Evolutionary conservation across 2,888 invertebrate genomes (phyloP).

Genomic region (Thera britannica): DNA sequence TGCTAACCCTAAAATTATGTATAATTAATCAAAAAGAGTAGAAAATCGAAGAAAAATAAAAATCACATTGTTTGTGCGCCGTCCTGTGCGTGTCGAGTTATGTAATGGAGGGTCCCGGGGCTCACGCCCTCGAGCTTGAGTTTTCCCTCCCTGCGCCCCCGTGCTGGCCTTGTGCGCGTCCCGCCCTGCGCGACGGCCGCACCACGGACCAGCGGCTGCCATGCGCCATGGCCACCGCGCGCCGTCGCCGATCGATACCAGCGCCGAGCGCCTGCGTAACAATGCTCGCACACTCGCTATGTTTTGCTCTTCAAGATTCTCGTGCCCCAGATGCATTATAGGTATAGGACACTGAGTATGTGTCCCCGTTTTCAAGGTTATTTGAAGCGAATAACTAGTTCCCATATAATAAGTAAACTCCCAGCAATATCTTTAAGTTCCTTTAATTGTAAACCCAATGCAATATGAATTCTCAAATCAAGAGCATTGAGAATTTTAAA

Average conservation of each 20-base stretch:
- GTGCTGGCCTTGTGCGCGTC: conserved; percentile 50
- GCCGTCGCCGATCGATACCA: conserved; percentile 47
- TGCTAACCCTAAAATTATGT: conserved; percentile 77
- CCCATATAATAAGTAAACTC: no score
- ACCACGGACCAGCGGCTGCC: conserved; percentile 28
- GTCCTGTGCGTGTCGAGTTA: conserved; percentile 83
- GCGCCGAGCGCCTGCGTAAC: conserved; percentile 48
- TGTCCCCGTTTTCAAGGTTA: conserved; percentile 57
- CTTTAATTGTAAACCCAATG: no score
- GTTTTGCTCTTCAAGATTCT: conserved; percentile 47
- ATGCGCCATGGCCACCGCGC: conserved; percentile 13
- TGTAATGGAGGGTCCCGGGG: conserved; percentile 79
- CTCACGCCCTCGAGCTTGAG: conserved; percentile 53
- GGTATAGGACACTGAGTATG: conserved; percentile 37
- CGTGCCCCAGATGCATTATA: conserved; percentile 63
- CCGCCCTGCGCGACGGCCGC: conserved; percentile 47
- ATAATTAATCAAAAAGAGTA: conserved; percentile 78
- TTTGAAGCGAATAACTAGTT: conserved; percentile 15
- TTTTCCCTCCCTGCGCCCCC: conserved; percentile 52
- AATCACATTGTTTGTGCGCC: conserved; percentile 85
- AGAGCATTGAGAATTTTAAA: no score
- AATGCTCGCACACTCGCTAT: conserved; percentile 41
- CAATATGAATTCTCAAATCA: no score
- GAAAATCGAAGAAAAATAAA: conserved; percentile 77
- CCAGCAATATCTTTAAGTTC: no score